A percentile compares a stretch with the other conserved stretches of the same genome.
Conservation (phyloP, 2,888 invertebrate genomes). For the Vanessa cardui region DNA sequence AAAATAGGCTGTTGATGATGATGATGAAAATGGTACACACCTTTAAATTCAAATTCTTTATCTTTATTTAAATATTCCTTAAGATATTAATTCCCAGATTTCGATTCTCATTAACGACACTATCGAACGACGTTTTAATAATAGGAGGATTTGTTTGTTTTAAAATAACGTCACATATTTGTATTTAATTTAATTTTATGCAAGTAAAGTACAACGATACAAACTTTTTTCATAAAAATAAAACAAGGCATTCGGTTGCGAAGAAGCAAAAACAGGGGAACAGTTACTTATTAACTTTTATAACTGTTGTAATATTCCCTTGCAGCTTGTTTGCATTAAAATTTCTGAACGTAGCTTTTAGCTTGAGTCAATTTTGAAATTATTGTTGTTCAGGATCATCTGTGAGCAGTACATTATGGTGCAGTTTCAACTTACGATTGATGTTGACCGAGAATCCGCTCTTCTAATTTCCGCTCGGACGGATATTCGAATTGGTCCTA, state of each 20-base stretch:
- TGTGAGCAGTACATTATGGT: neutral
- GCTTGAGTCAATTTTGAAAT: neutral
- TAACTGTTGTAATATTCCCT: conserved; percentile 57
- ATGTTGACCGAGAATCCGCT: no score
- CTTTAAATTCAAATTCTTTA: no score
- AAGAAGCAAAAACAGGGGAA: conserved; percentile 67
- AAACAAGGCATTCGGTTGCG: conserved; percentile 65
- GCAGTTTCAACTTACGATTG: no score
- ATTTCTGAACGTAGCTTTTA: conserved; percentile 29
- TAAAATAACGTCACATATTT: neutral
- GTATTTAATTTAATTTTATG: conserved; percentile 58
- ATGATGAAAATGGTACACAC: no score
- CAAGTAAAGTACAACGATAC: conserved; percentile 63
- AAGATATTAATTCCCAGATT: no score
- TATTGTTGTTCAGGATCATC: neutral
- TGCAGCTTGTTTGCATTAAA: conserved; percentile 49
- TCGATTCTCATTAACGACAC: no score
- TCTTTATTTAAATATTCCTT: no score
- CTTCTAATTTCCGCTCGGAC: no score
- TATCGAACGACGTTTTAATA: no score
- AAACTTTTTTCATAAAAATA: conserved; percentile 81
- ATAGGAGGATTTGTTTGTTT: neutral
- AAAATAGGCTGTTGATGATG: no score
- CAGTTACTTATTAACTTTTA: conserved; percentile 78
- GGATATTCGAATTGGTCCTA: no score